Evolutionary conservation across 2,888 invertebrate genomes (phyloP).

Genomic region (Metallyticus violacea): DNA sequence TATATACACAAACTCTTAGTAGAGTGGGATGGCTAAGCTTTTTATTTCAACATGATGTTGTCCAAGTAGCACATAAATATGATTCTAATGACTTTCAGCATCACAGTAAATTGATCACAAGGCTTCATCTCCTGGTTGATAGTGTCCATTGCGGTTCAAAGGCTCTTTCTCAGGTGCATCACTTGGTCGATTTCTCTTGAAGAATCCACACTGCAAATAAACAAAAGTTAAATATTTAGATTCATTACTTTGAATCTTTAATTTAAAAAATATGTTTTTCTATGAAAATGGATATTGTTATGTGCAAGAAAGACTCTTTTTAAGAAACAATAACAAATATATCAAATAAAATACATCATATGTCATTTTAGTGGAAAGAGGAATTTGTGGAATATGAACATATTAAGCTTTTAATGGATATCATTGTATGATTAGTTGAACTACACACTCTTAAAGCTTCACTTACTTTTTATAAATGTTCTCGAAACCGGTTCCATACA

Average conservation of each 20-base stretch:
- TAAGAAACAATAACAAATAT: too few species aligned
- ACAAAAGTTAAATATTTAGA: neutral
- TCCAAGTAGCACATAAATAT: neutral
- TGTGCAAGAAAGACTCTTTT: too few species aligned
- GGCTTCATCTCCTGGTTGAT: constrained; percentile 69
- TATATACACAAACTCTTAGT: neutral
- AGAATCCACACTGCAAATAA: constrained; percentile 79
- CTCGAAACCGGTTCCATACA: too few species aligned
- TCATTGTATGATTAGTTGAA: too few species aligned
- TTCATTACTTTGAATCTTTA: neutral
- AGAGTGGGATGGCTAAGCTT: neutral
- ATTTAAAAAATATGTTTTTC: neutral
- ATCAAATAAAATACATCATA: too few species aligned
- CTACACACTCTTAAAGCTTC: too few species aligned
- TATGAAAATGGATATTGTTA: neutral
- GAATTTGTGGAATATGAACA: too few species aligned
- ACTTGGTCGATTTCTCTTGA: constrained; percentile 83
- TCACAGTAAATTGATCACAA: constrained; percentile 51
- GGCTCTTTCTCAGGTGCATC: constrained; percentile 82
- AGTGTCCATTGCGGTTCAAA: constrained; percentile 70
- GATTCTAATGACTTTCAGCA: neutral
- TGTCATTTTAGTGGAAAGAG: too few species aligned
- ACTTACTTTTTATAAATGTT: too few species aligned
- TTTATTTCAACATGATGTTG: neutral
- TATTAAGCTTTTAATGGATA: too few species aligned